Evolutionary conservation across 64 coral and sea anemone species (phyloP).

Genomic region (Montipora cactus): DNA sequence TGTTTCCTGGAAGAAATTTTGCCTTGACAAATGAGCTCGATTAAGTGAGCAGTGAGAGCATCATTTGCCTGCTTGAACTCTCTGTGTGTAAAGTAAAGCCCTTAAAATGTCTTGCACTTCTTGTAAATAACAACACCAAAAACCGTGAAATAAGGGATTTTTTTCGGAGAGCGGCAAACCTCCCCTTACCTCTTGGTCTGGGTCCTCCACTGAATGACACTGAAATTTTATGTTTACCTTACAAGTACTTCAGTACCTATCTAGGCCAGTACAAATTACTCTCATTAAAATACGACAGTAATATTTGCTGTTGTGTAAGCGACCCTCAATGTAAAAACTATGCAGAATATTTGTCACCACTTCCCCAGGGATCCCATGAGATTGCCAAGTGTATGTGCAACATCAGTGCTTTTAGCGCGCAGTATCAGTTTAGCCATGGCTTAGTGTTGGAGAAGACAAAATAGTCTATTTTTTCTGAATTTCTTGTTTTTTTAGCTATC

Average conservation of each 20-base stretch:
- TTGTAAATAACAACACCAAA: no score
- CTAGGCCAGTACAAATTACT: background rate
- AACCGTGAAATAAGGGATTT: no score
- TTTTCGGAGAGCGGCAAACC: no score
- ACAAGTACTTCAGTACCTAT: background rate
- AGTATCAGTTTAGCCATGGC: no score
- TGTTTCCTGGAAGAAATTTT: background rate
- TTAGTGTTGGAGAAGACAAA: no score
- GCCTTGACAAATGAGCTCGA: background rate
- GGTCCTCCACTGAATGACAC: background rate
- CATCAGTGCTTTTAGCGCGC: no score
- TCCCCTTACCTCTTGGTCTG: no score
- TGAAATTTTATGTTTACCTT: background rate
- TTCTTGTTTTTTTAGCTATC: no score
- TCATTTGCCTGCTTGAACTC: background rate
- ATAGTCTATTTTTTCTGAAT: no score
- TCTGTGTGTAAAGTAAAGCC: background rate
- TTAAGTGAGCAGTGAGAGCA: background rate
- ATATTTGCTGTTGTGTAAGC: background rate
- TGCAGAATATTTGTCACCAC: background rate
- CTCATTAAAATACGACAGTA: background rate
- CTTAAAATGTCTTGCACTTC: no score
- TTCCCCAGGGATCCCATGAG: no score
- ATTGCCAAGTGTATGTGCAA: no score
- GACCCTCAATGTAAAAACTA: background rate